These are phyloP conservation scores for Penaeus monodon DNA, from an alignment of 2,888 invertebrate genomes.

Conservation along the genomic window DNA sequence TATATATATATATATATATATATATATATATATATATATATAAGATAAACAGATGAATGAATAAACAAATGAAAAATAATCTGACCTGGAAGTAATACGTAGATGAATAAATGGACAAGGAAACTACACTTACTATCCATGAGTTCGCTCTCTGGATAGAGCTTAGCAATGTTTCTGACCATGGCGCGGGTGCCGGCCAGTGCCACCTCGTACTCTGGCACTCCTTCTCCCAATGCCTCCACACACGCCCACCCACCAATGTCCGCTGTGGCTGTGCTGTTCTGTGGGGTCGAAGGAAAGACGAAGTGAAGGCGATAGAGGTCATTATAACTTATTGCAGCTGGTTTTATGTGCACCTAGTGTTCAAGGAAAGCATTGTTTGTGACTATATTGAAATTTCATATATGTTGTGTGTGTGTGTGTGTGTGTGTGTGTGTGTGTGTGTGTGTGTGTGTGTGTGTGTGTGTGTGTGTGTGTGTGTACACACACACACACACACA, in stretches of 20 bases:
- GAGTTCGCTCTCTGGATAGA: slow-evolving; percentile 44
- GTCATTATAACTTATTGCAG: too few relatives aligned
- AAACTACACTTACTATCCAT: slow-evolving; percentile 39
- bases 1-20: not conserved
- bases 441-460: too few relatives aligned
- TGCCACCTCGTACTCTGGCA: slow-evolving; percentile 55
- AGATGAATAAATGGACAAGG: not conserved
- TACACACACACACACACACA: too few relatives aligned
- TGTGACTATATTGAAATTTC: not conserved
- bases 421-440: too few relatives aligned
- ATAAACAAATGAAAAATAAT: not conserved
- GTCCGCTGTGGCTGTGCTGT: slow-evolving; percentile 50
- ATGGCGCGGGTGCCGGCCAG: slow-evolving; percentile 53
- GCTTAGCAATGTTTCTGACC: slow-evolving; percentile 42
- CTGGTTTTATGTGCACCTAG: too few relatives aligned
- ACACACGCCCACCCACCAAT: slow-evolving; percentile 37
- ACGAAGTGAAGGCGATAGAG: not conserved
- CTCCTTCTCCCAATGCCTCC: slow-evolving; percentile 39
- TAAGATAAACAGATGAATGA: not conserved
- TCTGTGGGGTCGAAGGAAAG: slow-evolving; percentile 21
- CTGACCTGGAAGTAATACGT: not conserved
- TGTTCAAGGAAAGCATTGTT: too few relatives aligned
- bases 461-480: too few relatives aligned
- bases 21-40: not conserved
- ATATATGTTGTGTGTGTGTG: not conserved